Percentiles rank a stretch among this genome's conserved stretches.
Evolutionary conservation across 2,888 invertebrate species (phyloP).

Genomic region (Lymantria dispar): DNA sequence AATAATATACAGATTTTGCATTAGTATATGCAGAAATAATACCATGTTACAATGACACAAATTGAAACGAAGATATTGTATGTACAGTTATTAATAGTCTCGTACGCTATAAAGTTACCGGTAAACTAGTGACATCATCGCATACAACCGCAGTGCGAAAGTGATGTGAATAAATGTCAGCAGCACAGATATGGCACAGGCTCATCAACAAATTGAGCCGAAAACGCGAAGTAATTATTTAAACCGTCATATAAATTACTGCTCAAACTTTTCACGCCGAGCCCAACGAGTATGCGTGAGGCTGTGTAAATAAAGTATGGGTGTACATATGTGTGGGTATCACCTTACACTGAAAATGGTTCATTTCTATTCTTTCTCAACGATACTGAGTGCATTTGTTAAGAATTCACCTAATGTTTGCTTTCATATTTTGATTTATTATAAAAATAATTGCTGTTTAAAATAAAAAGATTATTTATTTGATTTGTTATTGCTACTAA

Average conservation of each 20-base stretch:
- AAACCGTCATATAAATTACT: conserved; percentile 82
- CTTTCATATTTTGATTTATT: conserved; percentile 3
- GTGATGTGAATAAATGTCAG: conserved; percentile 64
- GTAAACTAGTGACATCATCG: conserved; percentile 39
- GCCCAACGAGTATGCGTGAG: conserved; percentile 48
- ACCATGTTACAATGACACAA: not conserved
- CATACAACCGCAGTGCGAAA: conserved; percentile 47
- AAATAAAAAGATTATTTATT: not conserved
- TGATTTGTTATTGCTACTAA: not conserved
- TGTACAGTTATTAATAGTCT: conserved; percentile 14
- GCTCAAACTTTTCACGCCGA: conserved; percentile 78
- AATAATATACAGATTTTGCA: not conserved
- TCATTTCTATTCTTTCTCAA: conserved; percentile 76
- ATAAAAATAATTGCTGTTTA: not conserved
- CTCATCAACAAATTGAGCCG: conserved; percentile 81
- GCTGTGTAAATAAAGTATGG: conserved; percentile 34
- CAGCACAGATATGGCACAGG: conserved; percentile 56
- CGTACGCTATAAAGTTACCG: conserved; percentile 25
- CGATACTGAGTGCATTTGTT: conserved; percentile 15
- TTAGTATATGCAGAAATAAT: not conserved
- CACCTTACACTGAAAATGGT: conserved; percentile 75
- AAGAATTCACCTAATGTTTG: conserved; percentile 5
- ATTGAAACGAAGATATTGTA: conserved; percentile 3
- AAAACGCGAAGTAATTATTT: conserved; percentile 81
- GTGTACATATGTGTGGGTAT: conserved; percentile 50